Percentiles rank a stretch among this genome's conserved stretches.
Conservation (phyloP, 2,888 invertebrate species). For the Tiliacea aurago region DNA sequence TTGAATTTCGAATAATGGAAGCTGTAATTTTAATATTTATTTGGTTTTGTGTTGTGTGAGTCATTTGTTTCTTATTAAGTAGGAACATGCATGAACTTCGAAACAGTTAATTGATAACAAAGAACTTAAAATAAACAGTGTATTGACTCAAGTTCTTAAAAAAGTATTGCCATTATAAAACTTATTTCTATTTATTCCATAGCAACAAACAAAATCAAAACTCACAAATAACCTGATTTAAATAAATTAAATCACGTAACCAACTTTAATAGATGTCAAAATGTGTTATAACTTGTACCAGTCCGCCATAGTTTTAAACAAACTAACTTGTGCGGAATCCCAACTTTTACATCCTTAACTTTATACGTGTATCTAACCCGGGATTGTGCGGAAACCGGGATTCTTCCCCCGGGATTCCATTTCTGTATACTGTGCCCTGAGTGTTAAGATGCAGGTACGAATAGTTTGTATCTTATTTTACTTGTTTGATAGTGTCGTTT, state of each 20-base stretch:
- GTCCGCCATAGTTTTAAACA: conserved; percentile 50
- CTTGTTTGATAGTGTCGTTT: no score
- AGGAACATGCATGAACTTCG: neutral
- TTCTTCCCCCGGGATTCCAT: conserved; percentile 70
- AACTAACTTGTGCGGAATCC: conserved; percentile 60
- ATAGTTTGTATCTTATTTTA: conserved; percentile 13
- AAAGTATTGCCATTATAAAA: neutral
- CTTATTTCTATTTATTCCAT: neutral
- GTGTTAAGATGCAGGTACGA: conserved; percentile 21
- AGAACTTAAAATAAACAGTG: neutral
- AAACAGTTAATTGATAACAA: neutral
- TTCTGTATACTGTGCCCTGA: conserved; percentile 53
- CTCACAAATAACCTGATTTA: conserved; percentile 23
- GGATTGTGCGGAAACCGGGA: conserved; percentile 58
- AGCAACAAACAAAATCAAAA: neutral
- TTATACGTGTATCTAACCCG: conserved; percentile 65
- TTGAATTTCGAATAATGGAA: conserved; percentile 55
- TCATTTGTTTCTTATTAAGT: neutral
- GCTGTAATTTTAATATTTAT: conserved; percentile 18
- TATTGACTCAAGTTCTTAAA: neutral
- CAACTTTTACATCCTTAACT: conserved; percentile 65
- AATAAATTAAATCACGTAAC: conserved; percentile 26
- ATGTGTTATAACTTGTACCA: conserved; percentile 39
- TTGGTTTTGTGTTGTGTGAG: conserved; percentile 1
- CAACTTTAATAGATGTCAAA: conserved; percentile 51